Base-by-base conservation (phyloP, 1,140 invertebrate species). In the Lucilia sericata region DNA sequence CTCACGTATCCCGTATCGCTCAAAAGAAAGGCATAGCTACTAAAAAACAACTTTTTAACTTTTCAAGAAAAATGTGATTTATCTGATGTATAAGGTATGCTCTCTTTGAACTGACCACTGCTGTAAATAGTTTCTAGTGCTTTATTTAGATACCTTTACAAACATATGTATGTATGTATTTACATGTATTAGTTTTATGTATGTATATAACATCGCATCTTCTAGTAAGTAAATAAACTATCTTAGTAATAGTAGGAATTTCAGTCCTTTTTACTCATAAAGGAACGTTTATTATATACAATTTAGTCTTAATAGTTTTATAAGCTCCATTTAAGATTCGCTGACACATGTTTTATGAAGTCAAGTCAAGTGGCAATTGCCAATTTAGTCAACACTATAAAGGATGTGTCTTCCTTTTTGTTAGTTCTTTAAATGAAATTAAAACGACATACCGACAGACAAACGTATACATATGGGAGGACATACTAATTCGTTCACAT, bases 281-380 rank as follows among this genome's bases (percentile, higher is more conserved):
- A n/a, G 7, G n/a, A n/a, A 14, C 14, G 14, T 14, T 12, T n/a
- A 60, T 81, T 84, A 51, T 30, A 30, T 30, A 30, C 25, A 30
- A 30, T 65, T 65, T 85, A 78, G 74, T 85, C 75, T 84, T 90
- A 90, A 90, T 90, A 90, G 89, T 90, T 90, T 85, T 88, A 88
- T 90, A 90, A 90, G 89, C 89, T 89, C 86, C 89, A 88, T 88
- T 90, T 90, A 90, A 90, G 89, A 90, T 90, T 88, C 89, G 89
- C 87, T 90, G 87, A 90, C 89, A 90, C 89, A 90, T 90, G 88
- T 88, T 87, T 86, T 84, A 82, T 86, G 83, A 86, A 87, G 88
- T 87, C 85, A 86, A 86, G 84, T 84, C 85, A 86, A 86, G 84
- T 84, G 85, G 85, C 74, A 86, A 82, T 84, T 84, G 80, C 74